phyloP scores from a whole-genome alignment of 2,888 invertebrate genomes.

The Eupithecia vulgata region DNA sequence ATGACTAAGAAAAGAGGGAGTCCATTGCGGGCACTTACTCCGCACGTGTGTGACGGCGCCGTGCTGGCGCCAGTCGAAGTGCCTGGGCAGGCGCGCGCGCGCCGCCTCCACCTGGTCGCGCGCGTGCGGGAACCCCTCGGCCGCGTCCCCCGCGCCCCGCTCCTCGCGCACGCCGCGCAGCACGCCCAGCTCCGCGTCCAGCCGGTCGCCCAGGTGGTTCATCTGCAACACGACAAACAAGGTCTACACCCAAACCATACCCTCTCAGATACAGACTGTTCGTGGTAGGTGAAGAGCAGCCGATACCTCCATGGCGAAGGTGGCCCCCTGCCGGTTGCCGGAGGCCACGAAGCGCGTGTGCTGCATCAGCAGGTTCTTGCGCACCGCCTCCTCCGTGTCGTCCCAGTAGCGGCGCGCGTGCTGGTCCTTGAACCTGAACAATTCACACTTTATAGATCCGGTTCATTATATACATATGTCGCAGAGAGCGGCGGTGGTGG shows the following conservation, averaged over 20 bases:
- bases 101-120: constrained; percentile 49
- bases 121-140: constrained; percentile 61
- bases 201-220: constrained; percentile 67
- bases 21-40: neutral
- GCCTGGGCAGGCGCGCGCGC: constrained; percentile 56
- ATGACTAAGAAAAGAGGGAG: too few relatives aligned
- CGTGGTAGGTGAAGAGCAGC: neutral
- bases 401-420: constrained; percentile 62
- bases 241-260: neutral
- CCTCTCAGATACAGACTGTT: neutral
- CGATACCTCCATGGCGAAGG: constrained; percentile 53
- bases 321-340: constrained; percentile 69
- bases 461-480: too few relatives aligned
- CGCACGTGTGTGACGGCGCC: constrained; percentile 70
- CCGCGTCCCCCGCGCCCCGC: constrained; percentile 31
- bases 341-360: constrained; percentile 61
- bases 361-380: constrained; percentile 66
- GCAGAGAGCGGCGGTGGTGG: too few relatives aligned
- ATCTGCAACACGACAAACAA: constrained; percentile 28
- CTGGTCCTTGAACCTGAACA: constrained; percentile 56
- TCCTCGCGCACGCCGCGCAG: constrained; percentile 54
- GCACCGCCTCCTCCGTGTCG: constrained; percentile 65
- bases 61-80: constrained; percentile 70
- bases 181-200: constrained; percentile 58
- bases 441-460: too few relatives aligned